Evolutionary conservation across 2,888 invertebrate species (phyloP).

Genomic region (Lottia gigantea): DNA sequence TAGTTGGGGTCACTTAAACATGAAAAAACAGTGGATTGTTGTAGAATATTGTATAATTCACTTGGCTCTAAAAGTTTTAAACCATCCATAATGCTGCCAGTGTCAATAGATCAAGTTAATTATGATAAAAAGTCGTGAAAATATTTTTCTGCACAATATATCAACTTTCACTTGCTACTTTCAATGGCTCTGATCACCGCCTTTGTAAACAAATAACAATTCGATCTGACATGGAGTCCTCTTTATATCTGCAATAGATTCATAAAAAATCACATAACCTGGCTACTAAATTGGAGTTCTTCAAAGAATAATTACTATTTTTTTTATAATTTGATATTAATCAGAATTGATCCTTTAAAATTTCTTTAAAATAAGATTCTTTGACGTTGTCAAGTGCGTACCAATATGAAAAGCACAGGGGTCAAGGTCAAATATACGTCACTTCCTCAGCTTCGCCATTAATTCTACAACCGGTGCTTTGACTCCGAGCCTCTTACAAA

Average conservation of each 20-base stretch:
- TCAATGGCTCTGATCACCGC: constrained; percentile 13
- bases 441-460: constrained; percentile 29
- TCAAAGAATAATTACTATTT: too few species aligned
- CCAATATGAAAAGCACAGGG: constrained; percentile 24
- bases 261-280: too few species aligned
- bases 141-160: background rate
- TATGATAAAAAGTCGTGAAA: background rate
- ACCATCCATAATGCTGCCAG: constrained; percentile 44
- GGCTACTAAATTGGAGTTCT: too few species aligned
- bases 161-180: too few species aligned
- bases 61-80: constrained; percentile 60
- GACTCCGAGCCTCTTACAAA: constrained; percentile 17
- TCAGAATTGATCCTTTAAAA: too few species aligned
- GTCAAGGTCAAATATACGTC: constrained; percentile 11
- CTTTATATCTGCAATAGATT: background rate
- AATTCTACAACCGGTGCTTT: constrained; percentile 11
- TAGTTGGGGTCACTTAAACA: constrained; percentile 61
- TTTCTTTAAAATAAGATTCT: too few species aligned
- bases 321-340: too few species aligned
- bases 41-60: constrained; percentile 65
- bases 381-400: constrained; percentile 48
- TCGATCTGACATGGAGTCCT: constrained; percentile 10
- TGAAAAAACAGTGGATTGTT: constrained; percentile 57
- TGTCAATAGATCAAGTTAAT: too few species aligned
- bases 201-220: constrained; percentile 31